A percentile compares a stretch with the other conserved stretches of the same genome.
phyloP scores from a whole-genome alignment of 1,140 invertebrate genomes.

The Calosoma granatense region DNA sequence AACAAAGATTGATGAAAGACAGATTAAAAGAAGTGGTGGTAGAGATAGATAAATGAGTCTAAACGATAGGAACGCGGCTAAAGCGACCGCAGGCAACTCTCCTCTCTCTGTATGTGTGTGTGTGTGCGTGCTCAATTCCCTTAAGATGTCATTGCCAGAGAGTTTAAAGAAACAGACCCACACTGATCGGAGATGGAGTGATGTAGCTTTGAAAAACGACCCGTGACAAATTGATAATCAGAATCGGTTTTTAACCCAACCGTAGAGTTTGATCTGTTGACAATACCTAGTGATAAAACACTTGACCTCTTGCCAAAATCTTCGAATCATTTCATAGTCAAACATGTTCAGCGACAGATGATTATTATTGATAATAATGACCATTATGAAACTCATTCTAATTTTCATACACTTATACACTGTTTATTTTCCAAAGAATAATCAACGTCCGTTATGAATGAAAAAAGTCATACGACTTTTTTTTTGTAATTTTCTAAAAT shows the following conservation, averaged over 20 bases:
- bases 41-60: slow-evolving; percentile 5
- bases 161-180: slow-evolving; percentile 8
- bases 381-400: too few relatives aligned
- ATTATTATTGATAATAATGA: too few relatives aligned
- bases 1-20: slow-evolving; percentile 7
- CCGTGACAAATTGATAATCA: slow-evolving; percentile 4
- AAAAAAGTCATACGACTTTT: too few relatives aligned
- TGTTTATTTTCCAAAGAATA: too few relatives aligned
- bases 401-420: too few relatives aligned
- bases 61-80: background rate
- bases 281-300: too few relatives aligned
- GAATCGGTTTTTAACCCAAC: slow-evolving; percentile 1
- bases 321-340: too few relatives aligned
- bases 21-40: slow-evolving; percentile 6
- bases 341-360: too few relatives aligned
- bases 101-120: background rate
- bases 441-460: too few relatives aligned
- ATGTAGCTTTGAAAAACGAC: background rate
- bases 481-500: too few relatives aligned
- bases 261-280: too few relatives aligned
- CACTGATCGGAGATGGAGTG: background rate
- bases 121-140: background rate
- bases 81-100: background rate
- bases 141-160: background rate
- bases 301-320: too few relatives aligned